phyloP scores from a whole-genome alignment of 2,113 vertebrate species.

The Alouatta palliata region DNA sequence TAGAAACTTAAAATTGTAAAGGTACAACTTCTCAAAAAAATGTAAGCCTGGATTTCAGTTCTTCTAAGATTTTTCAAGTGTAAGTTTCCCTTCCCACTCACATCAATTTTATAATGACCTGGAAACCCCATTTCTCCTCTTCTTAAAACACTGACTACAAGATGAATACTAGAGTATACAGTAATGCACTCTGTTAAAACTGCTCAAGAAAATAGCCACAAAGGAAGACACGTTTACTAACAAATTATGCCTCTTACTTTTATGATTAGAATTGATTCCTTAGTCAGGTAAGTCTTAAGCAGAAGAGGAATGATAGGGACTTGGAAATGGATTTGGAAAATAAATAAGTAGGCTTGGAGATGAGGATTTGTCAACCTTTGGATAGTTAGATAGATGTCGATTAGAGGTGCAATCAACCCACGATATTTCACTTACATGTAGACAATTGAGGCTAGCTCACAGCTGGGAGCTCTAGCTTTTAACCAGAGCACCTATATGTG shows the following conservation, averaged over 20 bases:
- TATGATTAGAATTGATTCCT: background rate
- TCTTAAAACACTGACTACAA: background rate
- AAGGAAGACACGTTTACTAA: background rate
- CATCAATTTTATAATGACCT: background rate
- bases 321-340: background rate
- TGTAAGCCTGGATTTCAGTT: background rate
- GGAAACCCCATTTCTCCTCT: background rate
- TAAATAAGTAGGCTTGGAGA: background rate
- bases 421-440: background rate
- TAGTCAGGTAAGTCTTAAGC: background rate
- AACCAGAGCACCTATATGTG: background rate
- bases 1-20: background rate
- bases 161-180: background rate
- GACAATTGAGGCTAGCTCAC: background rate
- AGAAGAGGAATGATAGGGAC: background rate
- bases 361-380: background rate
- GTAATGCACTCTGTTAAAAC: background rate
- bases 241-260: background rate
- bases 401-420: background rate
- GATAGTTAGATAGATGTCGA: background rate
- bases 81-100: background rate
- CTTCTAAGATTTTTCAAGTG: background rate
- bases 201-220: background rate
- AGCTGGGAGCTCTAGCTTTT: background rate
- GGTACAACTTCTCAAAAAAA: background rate